These are phyloP conservation scores for Connochaetes taurinus DNA, from an alignment of 2,113 vertebrate species.

Conservation along the genomic window DNA sequence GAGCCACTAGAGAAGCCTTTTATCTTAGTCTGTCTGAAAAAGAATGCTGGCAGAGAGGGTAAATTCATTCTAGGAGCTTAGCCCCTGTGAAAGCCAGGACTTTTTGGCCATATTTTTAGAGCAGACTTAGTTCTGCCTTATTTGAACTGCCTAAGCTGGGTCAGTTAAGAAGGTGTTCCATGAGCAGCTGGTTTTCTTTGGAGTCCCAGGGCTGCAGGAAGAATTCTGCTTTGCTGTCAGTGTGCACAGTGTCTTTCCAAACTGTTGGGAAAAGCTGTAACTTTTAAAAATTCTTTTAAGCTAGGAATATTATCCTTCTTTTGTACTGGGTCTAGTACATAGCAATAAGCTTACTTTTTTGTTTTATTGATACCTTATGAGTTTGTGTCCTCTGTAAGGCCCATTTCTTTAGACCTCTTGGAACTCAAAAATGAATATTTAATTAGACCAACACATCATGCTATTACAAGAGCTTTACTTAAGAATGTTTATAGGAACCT, in stretches of 20 bases:
- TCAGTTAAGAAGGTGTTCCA: not conserved
- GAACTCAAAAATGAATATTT: not conserved
- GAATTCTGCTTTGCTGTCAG: not conserved
- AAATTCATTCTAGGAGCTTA: not conserved
- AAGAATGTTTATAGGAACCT: not conserved
- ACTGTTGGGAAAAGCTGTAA: not conserved
- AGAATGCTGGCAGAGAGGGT: not conserved
- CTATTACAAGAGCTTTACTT: not conserved
- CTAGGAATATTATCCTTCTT: not conserved
- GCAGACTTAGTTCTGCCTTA: not conserved
- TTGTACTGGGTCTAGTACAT: not conserved
- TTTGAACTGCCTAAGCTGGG: not conserved
- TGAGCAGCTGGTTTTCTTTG: not conserved
- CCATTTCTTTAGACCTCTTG: not conserved
- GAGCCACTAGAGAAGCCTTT: not conserved
- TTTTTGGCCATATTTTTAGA: not conserved
- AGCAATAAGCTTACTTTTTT: not conserved
- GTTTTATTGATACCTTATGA: not conserved
- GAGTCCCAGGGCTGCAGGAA: not conserved
- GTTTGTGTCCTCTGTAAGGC: not conserved
- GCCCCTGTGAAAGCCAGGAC: not conserved
- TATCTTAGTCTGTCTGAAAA: not conserved
- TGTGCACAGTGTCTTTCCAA: not conserved
- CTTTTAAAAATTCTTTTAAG: not conserved
- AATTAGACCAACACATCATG: not conserved